Evolutionary conservation across 1,140 invertebrate genomes (phyloP), one percentile per base, ranked within the genome.

Genomic region (Elymnias hypermnestra): DNA sequence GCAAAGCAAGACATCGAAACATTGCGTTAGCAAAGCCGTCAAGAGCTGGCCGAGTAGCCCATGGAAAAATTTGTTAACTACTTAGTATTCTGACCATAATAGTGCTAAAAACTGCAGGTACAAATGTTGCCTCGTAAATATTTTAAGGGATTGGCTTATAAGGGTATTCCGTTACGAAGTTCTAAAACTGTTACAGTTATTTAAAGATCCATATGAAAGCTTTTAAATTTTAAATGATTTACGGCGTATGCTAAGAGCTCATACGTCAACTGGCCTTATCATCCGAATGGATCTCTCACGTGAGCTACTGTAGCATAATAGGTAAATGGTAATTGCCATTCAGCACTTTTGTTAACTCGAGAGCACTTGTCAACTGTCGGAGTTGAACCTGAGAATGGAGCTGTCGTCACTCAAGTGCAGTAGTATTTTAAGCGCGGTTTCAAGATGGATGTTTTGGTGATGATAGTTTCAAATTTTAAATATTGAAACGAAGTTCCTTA

Each of bases 291-390:
- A 31, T 25, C 38, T 42, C 29, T 36, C 38, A 42, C 46, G 40
- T 49, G 14, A 40, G 41, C 53, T 49, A 55, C 46, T 45, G 53
- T 49, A 36, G 8, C 15, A 10, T 36, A 3, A 14, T 8, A 36
- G 8, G 17, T 36, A 36, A 36, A 36, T 36, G 33, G 33, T 55
- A 41, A 55, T 55, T 41, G 43, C 29, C 40, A 25, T 42, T 49
- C 46, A 49, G 14, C 37, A 22, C 38, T 35, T 35, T 15, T 15
- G 39, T 43, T 55, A 47, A 55, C 38, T 46, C 51, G 31, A 36
- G 45, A 35, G 26, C 45, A 40, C 37, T 40, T 44, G 52, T 39
- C n/a, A n/a, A n/a, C n/a, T n/a, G n/a, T 14, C 13, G 38, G 31
- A 25, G 26, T 38, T 38, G 42, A 14, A 31, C 36, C 14, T 15